Evolutionary conservation across 1,140 invertebrate genomes (phyloP), one percentile per base, ranked within the genome.

Genomic region (Drosophila novamexicana): DNA sequence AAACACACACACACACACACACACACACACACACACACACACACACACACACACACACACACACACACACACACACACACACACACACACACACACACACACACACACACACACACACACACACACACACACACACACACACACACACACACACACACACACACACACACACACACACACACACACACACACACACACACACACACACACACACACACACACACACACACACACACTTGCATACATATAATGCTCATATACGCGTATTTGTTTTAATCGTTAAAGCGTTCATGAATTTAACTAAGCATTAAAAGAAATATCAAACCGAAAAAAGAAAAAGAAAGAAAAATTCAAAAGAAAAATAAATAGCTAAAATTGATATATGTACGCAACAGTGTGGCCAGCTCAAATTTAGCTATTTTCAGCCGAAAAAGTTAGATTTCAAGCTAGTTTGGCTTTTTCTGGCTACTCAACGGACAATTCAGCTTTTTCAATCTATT

Each of bases 191-290:
- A 39, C 10, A 57, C 9, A 22, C 39, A 42, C 16, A 61, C 14
- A 54, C 22, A 47, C 58, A 45, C 10, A 39, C 10, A 57, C 9
- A 22, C 39, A 42, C 16, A 61, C 14, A 54, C 22, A 47, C 58
- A 45, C 10, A 74, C 47, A 67, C 65, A 40, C 40, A 40, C 44
- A 71, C 67, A 59, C 50, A 73, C 44, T 70, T 63, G 63, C 66
- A 81, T 75, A 81, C 53, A 53, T 72, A 67, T 37, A 68, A 69
- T 74, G 65, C 71, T 69, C 58, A 74, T 63, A 72, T 74, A 69
- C 7, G 52, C 58, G 72, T 64, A 70, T 63, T 75, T 70, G 53
- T 75, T 75, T 75, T 34, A 58, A 58, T 50, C 37, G 71, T 75
- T 75, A 53, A 70, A 58, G 53, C 53, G 58, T 70, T 64, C 64